Percentiles rank a stretch among this genome's conserved stretches.
Evolutionary conservation across 2,888 invertebrate species (phyloP).

Genomic region (Brachylomia viminalis): DNA sequence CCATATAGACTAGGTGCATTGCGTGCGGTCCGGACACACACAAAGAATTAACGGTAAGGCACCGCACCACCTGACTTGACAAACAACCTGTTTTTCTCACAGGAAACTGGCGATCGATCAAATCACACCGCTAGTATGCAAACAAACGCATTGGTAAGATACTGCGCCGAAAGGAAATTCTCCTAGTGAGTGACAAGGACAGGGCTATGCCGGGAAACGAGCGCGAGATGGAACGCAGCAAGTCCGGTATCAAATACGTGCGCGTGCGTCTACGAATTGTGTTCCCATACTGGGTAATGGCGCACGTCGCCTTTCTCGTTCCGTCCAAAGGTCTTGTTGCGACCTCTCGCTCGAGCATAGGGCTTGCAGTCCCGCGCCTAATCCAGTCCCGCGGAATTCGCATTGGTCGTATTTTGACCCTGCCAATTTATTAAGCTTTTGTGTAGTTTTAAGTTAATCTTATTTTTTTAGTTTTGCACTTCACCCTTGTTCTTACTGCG

Average conservation of each 20-base stretch:
- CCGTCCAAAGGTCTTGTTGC: constrained; percentile 78
- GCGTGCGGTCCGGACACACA: constrained; percentile 77
- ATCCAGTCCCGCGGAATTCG: constrained; percentile 32
- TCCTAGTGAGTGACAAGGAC: constrained; percentile 75
- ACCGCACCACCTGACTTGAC: constrained; percentile 83
- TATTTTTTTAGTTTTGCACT: background rate
- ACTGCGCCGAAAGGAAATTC: constrained; percentile 77
- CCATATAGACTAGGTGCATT: constrained; percentile 64
- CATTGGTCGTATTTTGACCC: constrained; percentile 21
- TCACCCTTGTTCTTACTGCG: background rate
- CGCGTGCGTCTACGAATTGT: constrained; percentile 89
- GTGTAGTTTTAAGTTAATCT: background rate
- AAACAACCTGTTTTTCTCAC: constrained; percentile 87
- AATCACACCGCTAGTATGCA: constrained; percentile 86
- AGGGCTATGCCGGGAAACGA: constrained; percentile 73
- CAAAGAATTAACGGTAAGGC: constrained; percentile 82
- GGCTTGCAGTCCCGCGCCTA: constrained; percentile 49
- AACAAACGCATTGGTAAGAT: constrained; percentile 83
- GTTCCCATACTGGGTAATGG: constrained; percentile 89
- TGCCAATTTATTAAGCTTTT: background rate
- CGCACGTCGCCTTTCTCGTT: constrained; percentile 84
- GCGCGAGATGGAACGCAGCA: constrained; percentile 80
- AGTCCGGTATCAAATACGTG: constrained; percentile 82
- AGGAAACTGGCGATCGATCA: constrained; percentile 87
- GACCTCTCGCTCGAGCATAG: constrained; percentile 79